Conservation (phyloP, 2,113 vertebrate genomes). For the Cyanoderma ruficeps region DNA sequence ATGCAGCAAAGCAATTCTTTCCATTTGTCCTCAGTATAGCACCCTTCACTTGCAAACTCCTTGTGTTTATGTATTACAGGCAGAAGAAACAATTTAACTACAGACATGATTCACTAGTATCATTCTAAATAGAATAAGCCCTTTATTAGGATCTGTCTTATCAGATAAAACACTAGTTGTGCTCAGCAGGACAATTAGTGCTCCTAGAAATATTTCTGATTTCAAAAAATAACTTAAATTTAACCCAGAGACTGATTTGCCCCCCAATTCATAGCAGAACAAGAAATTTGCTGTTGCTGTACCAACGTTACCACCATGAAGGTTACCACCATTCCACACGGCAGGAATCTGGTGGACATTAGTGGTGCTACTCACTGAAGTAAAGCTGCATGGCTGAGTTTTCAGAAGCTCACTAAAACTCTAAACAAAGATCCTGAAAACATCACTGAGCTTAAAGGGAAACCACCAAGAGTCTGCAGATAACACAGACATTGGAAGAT, state of each 20-base stretch:
- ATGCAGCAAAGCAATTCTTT: background rate
- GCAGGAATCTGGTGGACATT: background rate
- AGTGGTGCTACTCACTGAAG: background rate
- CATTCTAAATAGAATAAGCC: background rate
- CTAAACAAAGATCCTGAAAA: background rate
- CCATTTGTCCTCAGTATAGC: background rate
- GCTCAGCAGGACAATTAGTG: fast-evolving
- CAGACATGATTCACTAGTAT: background rate
- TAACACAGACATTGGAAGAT: background rate
- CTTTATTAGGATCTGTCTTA: background rate
- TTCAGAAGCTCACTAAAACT: background rate
- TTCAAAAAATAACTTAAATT: background rate
- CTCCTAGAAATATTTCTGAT: background rate
- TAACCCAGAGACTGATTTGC: background rate
- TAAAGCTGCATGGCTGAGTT: background rate
- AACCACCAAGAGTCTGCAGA: background rate
- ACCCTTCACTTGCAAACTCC: background rate
- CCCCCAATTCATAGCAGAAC: background rate
- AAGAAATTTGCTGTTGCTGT: background rate
- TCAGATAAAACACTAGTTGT: background rate
- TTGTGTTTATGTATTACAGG: background rate
- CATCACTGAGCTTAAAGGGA: background rate
- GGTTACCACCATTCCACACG: too few relatives aligned
- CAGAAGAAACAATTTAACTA: background rate
- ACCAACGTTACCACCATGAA: background rate